A percentile compares a stretch with the other conserved stretches of the same genome.
Evolutionary conservation across 2,113 vertebrate genomes (phyloP).

Genomic region (Tragelaphus strepsiceros): DNA sequence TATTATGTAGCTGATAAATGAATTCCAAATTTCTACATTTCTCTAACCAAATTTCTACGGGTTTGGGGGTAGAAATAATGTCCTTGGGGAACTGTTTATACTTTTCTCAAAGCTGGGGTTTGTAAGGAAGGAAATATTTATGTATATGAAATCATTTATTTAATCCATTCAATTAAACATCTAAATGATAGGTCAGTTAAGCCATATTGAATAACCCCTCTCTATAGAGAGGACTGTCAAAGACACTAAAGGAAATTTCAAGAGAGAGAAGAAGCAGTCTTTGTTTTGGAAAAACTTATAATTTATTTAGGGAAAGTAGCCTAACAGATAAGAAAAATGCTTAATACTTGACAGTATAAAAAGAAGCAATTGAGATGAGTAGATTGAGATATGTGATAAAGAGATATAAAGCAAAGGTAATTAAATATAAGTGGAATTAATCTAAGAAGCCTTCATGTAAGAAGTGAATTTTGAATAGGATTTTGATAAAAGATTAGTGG

Average conservation of each 20-base stretch:
- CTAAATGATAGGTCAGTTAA: not conserved
- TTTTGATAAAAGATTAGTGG: not conserved
- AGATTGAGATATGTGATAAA: not conserved
- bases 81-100: not conserved
- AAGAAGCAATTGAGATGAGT: not conserved
- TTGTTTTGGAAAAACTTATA: not conserved
- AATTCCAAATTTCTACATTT: not conserved
- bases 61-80: not conserved
- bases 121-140: not conserved
- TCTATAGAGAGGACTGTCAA: not conserved
- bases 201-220: not conserved
- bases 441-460: not conserved
- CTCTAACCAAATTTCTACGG: not conserved
- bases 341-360: not conserved
- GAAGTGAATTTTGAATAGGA: not conserved
- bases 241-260: not conserved
- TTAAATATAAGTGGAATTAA: not conserved
- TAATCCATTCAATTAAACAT: not conserved
- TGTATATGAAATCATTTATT: not conserved
- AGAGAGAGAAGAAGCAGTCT: not conserved
- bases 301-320: not conserved
- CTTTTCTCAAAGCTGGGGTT: not conserved
- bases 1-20: constrained; percentile 30
- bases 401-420: not conserved
- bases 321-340: not conserved